A percentile compares a stretch with the other conserved stretches of the same genome.
phyloP scores from a whole-genome alignment of 92 coral and sea anemone species.

The Meandrina meandrites region DNA sequence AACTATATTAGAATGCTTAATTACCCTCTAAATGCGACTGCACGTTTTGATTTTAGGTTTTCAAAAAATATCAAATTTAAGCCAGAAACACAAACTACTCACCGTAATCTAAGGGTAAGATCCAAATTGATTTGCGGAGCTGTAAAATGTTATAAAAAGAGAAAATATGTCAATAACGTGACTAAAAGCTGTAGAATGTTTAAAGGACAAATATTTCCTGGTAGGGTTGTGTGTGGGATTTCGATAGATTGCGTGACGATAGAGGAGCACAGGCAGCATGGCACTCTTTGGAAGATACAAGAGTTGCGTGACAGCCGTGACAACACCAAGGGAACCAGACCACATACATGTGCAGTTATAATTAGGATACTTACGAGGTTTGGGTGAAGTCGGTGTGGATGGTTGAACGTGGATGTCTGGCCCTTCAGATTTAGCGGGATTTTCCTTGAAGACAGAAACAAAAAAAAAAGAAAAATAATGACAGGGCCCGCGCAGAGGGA shows the following conservation, averaged over 20 bases:
- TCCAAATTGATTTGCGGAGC: slow-evolving; percentile 32
- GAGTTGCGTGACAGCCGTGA: background rate
- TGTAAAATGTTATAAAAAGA: background rate
- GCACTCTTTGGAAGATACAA: background rate
- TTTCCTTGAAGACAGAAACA: background rate
- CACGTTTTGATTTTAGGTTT: too few relatives aligned
- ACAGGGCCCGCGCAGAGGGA: too few relatives aligned
- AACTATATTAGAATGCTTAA: too few relatives aligned
- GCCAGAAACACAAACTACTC: background rate
- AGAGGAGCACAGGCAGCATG: background rate
- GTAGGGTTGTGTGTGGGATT: background rate
- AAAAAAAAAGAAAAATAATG: too few relatives aligned
- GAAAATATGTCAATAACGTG: background rate
- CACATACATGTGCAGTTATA: background rate
- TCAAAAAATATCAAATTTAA: too few relatives aligned
- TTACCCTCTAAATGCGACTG: too few relatives aligned
- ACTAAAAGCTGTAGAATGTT: background rate
- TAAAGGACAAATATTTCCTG: background rate
- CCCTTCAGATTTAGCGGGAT: slow-evolving; percentile 18
- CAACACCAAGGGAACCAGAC: background rate
- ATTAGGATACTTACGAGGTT: slow-evolving; percentile 25
- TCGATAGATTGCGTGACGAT: background rate
- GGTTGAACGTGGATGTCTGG: slow-evolving; percentile 21
- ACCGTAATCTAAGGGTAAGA: slow-evolving; percentile 47
- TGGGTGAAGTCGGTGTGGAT: slow-evolving; percentile 36